Conservation (phyloP, 2,113 vertebrate genomes). For the Brachyhypopomus gauderio region DNA sequence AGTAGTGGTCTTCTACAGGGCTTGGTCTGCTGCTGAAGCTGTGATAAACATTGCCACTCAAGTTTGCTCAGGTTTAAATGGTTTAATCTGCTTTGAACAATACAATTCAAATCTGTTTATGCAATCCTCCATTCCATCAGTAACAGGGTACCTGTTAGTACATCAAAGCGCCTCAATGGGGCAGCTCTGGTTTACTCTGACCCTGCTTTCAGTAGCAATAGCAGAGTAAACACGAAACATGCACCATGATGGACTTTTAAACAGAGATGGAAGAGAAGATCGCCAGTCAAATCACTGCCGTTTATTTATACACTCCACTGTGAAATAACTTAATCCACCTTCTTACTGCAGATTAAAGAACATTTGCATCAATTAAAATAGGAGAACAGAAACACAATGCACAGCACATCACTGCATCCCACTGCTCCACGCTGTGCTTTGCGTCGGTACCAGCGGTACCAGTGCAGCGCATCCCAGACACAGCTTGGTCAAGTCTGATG, state of each 20-base stretch:
- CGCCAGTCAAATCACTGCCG: conserved; percentile 68
- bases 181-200: conserved; percentile 34
- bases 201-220: conserved; percentile 38
- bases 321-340: conserved; percentile 62
- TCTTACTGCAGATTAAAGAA: conserved; percentile 61
- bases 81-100: conserved; percentile 26
- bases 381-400: conserved; percentile 47
- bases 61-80: conserved; percentile 36
- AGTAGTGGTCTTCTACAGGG: conserved; percentile 23
- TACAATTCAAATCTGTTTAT: conserved; percentile 20
- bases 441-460: conserved; percentile 16
- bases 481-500: neutral
- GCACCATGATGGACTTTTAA: conserved; percentile 70
- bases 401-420: conserved; percentile 8
- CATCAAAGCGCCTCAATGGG: conserved; percentile 29
- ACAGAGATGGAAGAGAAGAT: conserved; percentile 66
- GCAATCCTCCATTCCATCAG: conserved; percentile 1
- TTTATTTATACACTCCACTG: conserved; percentile 62
- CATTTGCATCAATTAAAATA: conserved; percentile 55
- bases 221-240: conserved; percentile 44
- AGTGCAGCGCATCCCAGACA: neutral
- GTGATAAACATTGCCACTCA: conserved; percentile 14
- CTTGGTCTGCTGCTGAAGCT: neutral
- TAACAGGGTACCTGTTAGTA: conserved; percentile 18
- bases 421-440: neutral